Percentiles rank a stretch among this genome's conserved stretches.
phyloP scores from a whole-genome alignment of 2,888 invertebrate genomes.

The Vandiemenella viatica region DNA sequence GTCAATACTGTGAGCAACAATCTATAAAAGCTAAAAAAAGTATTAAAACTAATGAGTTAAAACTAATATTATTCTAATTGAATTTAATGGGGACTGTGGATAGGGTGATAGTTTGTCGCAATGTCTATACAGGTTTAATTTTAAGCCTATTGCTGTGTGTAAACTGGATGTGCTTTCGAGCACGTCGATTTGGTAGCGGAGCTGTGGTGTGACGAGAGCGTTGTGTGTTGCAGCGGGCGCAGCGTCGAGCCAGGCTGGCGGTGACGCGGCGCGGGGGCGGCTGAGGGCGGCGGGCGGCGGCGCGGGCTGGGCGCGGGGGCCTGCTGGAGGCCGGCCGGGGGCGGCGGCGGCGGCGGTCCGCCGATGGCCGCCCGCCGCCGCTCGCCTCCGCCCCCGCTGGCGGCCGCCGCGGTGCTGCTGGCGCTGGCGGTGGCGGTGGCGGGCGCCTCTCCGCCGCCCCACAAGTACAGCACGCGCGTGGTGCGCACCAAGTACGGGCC shows the following conservation, averaged over 20 bases:
- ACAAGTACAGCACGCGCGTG: slow-evolving; percentile 67
- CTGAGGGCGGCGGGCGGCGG: not conserved
- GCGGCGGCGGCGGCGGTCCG: not conserved
- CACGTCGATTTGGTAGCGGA: no score
- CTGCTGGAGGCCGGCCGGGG: not conserved
- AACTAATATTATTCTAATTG: no score
- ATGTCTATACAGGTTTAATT: no score
- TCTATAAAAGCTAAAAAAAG: no score
- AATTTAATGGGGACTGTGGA: no score
- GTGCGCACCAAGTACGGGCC: slow-evolving; percentile 83
- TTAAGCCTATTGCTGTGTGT: no score
- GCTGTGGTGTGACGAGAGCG: not conserved
- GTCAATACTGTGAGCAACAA: no score
- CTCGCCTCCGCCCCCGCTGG: not conserved
- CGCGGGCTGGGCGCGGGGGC: not conserved
- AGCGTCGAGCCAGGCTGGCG: not conserved
- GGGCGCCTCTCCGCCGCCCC: slow-evolving; percentile 34
- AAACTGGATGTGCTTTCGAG: no score
- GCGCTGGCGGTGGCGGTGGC: slow-evolving; percentile 3
- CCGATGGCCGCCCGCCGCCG: slow-evolving; percentile 2
- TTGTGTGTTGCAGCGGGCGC: not conserved
- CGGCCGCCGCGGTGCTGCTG: slow-evolving; percentile 1
- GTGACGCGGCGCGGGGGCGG: not conserved
- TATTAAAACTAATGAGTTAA: no score
- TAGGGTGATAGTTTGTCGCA: no score